Evolutionary conservation across 2,888 invertebrate genomes (phyloP).

Genomic region (Sinelater perroti): DNA sequence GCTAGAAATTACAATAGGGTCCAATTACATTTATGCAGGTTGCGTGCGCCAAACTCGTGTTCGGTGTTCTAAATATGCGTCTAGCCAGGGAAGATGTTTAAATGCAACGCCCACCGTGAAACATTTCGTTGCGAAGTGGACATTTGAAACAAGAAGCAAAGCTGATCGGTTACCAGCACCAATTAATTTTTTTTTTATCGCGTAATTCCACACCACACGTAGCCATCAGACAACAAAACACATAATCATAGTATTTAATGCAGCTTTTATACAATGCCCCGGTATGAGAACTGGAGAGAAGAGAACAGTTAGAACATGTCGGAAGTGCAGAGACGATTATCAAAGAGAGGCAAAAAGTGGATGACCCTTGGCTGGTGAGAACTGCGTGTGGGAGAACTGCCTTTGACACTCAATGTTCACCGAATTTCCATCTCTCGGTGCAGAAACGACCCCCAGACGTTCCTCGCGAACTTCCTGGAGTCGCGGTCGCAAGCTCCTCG

Average conservation of each 20-base stretch:
- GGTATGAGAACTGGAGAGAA: conserved; percentile 27
- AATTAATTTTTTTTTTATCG: conserved; percentile 26
- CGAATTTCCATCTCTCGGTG: conserved; percentile 23
- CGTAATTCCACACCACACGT: conserved; percentile 14
- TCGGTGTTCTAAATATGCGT: conserved; percentile 1
- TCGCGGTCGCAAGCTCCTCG: background rate
- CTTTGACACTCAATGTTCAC: conserved; percentile 22
- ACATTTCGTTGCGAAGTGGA: too few relatives aligned
- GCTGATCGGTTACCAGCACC: conserved; percentile 16
- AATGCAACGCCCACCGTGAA: too few relatives aligned
- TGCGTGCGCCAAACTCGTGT: conserved; percentile 21
- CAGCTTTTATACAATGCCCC: conserved; percentile 23
- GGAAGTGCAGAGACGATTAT: conserved; percentile 42
- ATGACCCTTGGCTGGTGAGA: conserved; percentile 40
- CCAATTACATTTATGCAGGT: conserved; percentile 24
- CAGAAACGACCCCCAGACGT: too few relatives aligned
- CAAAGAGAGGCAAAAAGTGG: conserved; percentile 39
- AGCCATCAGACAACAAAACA: conserved; percentile 28
- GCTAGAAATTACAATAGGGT: conserved; percentile 9
- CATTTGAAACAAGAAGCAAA: too few relatives aligned
- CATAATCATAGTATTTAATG: conserved; percentile 33
- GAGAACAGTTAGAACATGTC: conserved; percentile 39
- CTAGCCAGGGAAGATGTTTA: too few relatives aligned
- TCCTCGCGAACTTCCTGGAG: background rate
- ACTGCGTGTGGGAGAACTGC: conserved; percentile 32